These are phyloP conservation scores for Trachymyrmex septentrionalis DNA, from an alignment of 1,140 invertebrate genomes.

Conservation along the genomic window DNA sequence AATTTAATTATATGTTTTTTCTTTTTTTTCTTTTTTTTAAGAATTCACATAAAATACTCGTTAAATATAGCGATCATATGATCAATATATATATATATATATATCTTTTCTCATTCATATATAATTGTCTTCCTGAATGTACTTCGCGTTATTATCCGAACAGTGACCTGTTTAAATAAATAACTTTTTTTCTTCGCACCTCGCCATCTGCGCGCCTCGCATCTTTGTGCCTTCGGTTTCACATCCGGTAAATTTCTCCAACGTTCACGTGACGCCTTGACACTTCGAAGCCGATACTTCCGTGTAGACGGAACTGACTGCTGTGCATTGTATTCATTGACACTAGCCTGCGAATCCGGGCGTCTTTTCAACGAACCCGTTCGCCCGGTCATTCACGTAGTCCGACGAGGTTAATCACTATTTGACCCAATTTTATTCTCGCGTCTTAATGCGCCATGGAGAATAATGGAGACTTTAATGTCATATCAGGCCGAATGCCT, in stretches of 20 bases:
- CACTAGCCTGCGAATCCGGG: slow-evolving; percentile 25
- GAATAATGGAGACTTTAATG: slow-evolving; percentile 79
- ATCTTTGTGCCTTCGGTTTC: slow-evolving; percentile 35
- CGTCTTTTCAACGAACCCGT: slow-evolving; percentile 60
- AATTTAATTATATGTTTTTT: neutral
- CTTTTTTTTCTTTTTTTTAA: neutral
- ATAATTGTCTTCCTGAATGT: neutral
- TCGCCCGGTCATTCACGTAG: slow-evolving; percentile 62
- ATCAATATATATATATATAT: neutral
- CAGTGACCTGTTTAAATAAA: neutral
- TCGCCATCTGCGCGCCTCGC: neutral
- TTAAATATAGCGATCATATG: neutral
- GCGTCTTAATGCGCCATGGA: slow-evolving; percentile 75
- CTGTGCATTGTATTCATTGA: slow-evolving; percentile 59
- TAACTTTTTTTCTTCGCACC: slow-evolving; percentile 21
- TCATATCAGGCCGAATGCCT: slow-evolving; percentile 65
- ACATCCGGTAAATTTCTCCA: slow-evolving; percentile 2
- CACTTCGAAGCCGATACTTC: slow-evolving; percentile 38
- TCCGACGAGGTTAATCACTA: slow-evolving; percentile 84
- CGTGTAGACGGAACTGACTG: slow-evolving; percentile 12
- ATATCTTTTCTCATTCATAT: neutral
- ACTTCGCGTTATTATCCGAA: neutral
- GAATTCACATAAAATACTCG: neutral
- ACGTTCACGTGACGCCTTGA: neutral
- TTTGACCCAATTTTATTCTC: slow-evolving; percentile 85